Evolutionary conservation across 1,140 invertebrate species (phyloP).

Genomic region (Chionoecetes opilio): DNA sequence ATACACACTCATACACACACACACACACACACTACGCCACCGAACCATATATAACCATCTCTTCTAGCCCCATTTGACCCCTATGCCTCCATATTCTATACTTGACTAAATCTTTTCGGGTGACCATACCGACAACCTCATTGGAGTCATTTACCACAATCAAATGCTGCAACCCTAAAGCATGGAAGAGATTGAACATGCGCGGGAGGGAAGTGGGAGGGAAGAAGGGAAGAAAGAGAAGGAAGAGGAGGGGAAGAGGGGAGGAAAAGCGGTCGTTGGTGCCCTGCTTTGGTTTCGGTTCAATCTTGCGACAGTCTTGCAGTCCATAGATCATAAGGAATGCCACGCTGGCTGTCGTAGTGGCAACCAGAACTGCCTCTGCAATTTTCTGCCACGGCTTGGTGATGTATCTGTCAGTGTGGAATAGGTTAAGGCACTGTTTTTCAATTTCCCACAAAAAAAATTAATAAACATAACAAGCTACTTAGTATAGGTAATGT

Average conservation of each 20-base stretch:
- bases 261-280: no score
- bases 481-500: no score
- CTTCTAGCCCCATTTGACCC: conserved; percentile 90
- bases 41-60: conserved; percentile 87
- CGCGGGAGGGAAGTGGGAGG: conserved; percentile 93
- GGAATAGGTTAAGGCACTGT: no score
- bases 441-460: no score
- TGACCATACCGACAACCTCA: conserved; percentile 96
- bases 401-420: conserved; percentile 88
- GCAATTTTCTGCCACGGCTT: conserved; percentile 90
- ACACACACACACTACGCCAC: no score
- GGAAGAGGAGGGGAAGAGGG: no score
- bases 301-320: conserved; percentile 85
- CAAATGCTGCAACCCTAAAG: conserved; percentile 95
- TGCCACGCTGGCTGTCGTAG: conserved; percentile 92
- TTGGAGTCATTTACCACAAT: conserved; percentile 97
- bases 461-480: no score
- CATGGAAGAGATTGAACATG: conserved; percentile 96
- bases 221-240: no score
- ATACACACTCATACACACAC: no score
- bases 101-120: conserved; percentile 95
- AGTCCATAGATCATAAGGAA: conserved; percentile 95
- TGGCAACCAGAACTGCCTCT: conserved; percentile 94
- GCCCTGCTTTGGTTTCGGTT: no score
- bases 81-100: conserved; percentile 88